These are phyloP conservation scores for Acleris laterana DNA, from an alignment of 2,888 invertebrate species.

Conservation along the genomic window DNA sequence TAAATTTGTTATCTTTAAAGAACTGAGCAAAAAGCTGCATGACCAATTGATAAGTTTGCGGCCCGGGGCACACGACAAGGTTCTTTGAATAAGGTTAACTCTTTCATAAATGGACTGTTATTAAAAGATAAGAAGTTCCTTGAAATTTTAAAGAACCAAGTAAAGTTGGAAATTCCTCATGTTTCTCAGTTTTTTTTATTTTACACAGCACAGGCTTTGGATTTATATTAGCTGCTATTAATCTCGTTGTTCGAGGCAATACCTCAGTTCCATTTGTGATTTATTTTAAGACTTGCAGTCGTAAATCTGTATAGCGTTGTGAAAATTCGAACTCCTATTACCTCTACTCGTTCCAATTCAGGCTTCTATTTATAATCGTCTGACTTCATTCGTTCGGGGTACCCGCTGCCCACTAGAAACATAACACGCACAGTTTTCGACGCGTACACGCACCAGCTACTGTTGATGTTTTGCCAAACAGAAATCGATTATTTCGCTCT, in stretches of 20 bases:
- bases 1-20: slow-evolving; percentile 4
- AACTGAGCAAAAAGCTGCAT: neutral
- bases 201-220: neutral
- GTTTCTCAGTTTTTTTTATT: neutral
- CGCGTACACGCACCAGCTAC: slow-evolving; percentile 48
- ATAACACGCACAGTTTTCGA: slow-evolving; percentile 52
- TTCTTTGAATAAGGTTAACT: neutral
- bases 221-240: slow-evolving; percentile 37
- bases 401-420: slow-evolving; percentile 49
- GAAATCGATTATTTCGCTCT: slow-evolving; percentile 16
- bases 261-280: slow-evolving; percentile 45
- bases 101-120: neutral
- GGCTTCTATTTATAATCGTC: slow-evolving; percentile 71
- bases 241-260: slow-evolving; percentile 48
- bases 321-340: slow-evolving; percentile 57
- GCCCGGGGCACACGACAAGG: neutral
- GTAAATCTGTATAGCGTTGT: slow-evolving; percentile 61
- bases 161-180: neutral
- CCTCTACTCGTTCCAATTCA: slow-evolving; percentile 56
- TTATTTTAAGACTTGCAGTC: slow-evolving; percentile 51
- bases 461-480: slow-evolving; percentile 60
- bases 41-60: slow-evolving; percentile 6
- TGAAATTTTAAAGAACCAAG: slow-evolving; percentile 2
- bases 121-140: slow-evolving; percentile 11
- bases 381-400: slow-evolving; percentile 63